Evolutionary conservation across 2,888 invertebrate genomes (phyloP), one percentile per base, ranked within the genome.

Genomic region (Chrysotoxum bicinctum): DNA sequence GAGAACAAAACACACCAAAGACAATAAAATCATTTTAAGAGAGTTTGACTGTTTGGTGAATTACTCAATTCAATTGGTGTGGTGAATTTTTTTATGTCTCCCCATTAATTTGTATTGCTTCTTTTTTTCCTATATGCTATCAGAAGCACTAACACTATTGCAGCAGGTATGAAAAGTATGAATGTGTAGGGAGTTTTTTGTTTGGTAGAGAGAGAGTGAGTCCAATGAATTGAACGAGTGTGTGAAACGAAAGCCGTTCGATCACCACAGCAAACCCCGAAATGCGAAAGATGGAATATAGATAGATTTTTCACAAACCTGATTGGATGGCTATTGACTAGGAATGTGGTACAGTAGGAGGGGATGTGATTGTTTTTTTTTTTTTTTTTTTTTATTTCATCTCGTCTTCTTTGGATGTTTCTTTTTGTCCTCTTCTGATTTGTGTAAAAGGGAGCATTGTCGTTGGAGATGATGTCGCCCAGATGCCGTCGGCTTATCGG

Each of bases 301-400:
- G 89, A 91, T 91, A 91, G 91, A 91, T 91, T 91, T 91, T 91
- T 91, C 91, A 91, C 91, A 91, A 91, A 91, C 91, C 91, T 91
- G 91, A 91, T 91, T 91, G 91, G 91, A 91, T 91, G 91, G 81
- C 91, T 91, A 91, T 91, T 91, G 91, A 91, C 91, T 91, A 76
- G 86, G 82, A 83, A 87, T 84, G 82, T 84, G 87, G 85, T 87
- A 78, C 89, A 87, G 87, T 88, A 88, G 87, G 88, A 88, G 88
- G 85, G 80, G 83, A 78, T 87, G 76, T 76, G 81, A 73, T 81
- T 80, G 74, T 81, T 87, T 5, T 54, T 62, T 72, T 60, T 81
- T 87, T 5, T 54, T 62, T 72, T 60, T 79, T n/a, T 30, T 74
- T 37, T 72, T 76, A n/a, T 30, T 48, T 40, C 66, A 45, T 81